Base-by-base conservation (phyloP, 2,888 invertebrate genomes). In the Chrysopilus asiliformis region DNA sequence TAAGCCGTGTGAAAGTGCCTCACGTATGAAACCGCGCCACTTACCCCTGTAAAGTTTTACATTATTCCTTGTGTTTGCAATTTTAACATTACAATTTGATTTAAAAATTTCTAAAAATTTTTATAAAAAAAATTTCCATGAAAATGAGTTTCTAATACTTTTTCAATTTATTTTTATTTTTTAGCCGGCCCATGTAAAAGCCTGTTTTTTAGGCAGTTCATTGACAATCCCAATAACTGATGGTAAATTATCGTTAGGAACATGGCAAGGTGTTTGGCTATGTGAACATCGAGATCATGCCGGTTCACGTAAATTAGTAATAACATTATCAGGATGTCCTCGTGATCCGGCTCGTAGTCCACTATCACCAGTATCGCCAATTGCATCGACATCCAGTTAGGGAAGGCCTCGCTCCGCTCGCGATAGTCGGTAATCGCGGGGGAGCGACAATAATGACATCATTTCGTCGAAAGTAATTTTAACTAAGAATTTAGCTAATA, bases 211-310 rank as follows among this genome's bases (percentile, higher is more conserved):
- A 57, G 94, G 95, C 52, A 89, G 91, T 47, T 90, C 89, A 49
- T 70, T 95, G 59, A 91, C 89, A 55, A 86, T 95, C 62, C 94
- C 94, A 48, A 90, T 95, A 60, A 89, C 91, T 49, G 89, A 94
- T 57, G 94, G 94, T 53, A 87, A 89, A 66, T 70, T 94, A 56
- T 89, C 90, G 60, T 70, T 94, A 55, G 94, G 94, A 51, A 91
- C 90, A 53, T 95, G 94, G 94, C 94, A 94, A 68, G 94, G 95
- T 45, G 83, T 95, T 48, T 95, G 94, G 94, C 74, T 95, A 52
- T 94, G 94, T 68, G 95, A 95, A 67, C 95, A 95, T 68, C 78
- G 95, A 58, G 89, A 94, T 71, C 85, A 85, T 60, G 93, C 91
- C 50, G 90, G 91, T 54, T 87, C 87, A 61, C 77, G 90, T 53